Evolutionary conservation across 2,888 invertebrate species (phyloP).

Genomic region (Drosophila kambysellisi): DNA sequence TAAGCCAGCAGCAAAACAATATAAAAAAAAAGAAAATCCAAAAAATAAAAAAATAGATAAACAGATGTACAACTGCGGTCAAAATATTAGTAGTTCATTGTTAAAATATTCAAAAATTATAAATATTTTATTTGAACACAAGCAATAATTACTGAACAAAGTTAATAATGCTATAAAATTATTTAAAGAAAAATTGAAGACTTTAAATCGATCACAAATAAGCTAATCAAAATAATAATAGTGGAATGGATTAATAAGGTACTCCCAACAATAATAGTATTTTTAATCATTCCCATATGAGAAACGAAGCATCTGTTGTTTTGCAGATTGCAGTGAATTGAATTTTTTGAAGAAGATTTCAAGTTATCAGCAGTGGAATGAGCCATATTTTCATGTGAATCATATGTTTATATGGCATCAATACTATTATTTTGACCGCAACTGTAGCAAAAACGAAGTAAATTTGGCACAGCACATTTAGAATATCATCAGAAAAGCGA

Average conservation of each 20-base stretch:
- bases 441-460: slow-evolving; percentile 73
- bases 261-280: background rate
- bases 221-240: background rate
- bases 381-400: background rate
- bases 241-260: background rate
- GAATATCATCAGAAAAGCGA: slow-evolving; percentile 80
- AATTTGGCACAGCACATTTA: slow-evolving; percentile 82
- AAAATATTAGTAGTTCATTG: background rate
- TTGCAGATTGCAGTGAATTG: background rate
- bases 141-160: background rate
- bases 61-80: slow-evolving; percentile 38
- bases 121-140: background rate
- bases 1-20: slow-evolving; percentile 61
- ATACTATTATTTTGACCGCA: background rate
- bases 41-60: slow-evolving; percentile 37
- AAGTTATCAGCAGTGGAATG: background rate
- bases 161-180: background rate
- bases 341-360: background rate
- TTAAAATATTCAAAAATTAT: background rate
- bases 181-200: background rate
- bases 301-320: background rate
- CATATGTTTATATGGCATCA: background rate
- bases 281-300: background rate
- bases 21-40: slow-evolving; percentile 28
- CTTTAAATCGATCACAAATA: background rate